Evolutionary conservation across 2,113 vertebrate genomes (phyloP).

Genomic region (Macaca nemestrina): DNA sequence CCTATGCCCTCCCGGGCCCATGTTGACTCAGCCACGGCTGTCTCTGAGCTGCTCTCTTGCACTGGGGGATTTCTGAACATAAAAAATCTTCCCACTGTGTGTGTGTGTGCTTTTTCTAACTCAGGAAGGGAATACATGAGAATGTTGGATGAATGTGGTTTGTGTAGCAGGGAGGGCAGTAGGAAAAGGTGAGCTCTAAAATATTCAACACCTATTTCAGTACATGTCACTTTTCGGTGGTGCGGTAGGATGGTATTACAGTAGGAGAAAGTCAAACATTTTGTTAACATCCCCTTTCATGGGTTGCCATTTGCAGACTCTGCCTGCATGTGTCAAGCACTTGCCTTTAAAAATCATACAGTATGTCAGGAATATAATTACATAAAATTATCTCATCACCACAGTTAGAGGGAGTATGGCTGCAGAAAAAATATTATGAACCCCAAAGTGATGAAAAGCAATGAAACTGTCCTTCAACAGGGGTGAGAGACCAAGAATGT

Average conservation of each 20-base stretch:
- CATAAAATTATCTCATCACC: conserved; percentile 64
- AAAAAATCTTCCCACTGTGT: conserved; percentile 41
- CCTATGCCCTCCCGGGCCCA: background rate
- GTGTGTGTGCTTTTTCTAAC: conserved; percentile 34
- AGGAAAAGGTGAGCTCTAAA: background rate
- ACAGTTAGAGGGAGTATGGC: conserved; percentile 68
- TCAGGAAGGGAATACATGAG: conserved; percentile 36
- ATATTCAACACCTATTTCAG: background rate
- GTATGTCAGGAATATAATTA: background rate
- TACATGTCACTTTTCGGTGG: background rate
- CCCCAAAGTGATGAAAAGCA: conserved; percentile 71
- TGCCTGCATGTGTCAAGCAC: background rate
- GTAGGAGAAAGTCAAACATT: background rate
- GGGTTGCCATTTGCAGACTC: background rate
- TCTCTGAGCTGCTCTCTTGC: conserved; percentile 34
- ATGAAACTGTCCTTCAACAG: conserved; percentile 61
- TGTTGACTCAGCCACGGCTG: background rate
- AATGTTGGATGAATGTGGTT: background rate
- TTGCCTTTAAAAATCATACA: conserved; percentile 12
- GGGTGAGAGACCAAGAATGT: background rate
- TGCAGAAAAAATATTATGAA: conserved; percentile 60
- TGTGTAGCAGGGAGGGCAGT: background rate
- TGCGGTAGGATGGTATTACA: background rate
- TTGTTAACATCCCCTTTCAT: background rate
- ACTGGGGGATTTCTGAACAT: conserved; percentile 38